Conservation (phyloP, 2,113 vertebrate species). For the Emberiza fucata region DNA sequence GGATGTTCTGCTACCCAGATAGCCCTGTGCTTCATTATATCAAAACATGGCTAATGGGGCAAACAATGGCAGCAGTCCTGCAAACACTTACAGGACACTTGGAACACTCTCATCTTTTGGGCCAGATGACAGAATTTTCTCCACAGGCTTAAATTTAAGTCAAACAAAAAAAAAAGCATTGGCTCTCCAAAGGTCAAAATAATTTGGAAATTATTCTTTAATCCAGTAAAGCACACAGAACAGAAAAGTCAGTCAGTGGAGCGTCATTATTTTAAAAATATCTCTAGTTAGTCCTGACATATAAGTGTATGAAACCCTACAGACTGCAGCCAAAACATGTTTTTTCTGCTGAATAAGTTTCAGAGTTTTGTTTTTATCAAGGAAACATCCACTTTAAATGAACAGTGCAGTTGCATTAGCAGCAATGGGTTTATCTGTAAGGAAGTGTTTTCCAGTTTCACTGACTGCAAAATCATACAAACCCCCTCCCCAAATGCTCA, state of each 20-base stretch:
- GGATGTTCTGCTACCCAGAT: background rate
- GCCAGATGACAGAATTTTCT: background rate
- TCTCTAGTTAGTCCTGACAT: background rate
- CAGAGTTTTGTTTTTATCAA: background rate
- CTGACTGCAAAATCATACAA: background rate
- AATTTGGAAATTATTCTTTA: background rate
- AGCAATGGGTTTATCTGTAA: background rate
- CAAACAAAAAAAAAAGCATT: background rate
- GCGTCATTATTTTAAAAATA: background rate
- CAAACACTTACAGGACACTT: background rate
- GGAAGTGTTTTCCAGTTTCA: background rate
- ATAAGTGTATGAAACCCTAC: background rate
- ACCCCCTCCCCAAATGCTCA: fast-evolving
- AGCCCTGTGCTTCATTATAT: background rate
- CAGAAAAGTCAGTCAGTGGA: background rate
- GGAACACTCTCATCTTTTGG: background rate
- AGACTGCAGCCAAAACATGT: background rate
- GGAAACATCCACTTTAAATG: background rate
- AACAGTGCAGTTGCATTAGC: background rate
- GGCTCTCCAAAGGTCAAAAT: conserved; percentile 3
- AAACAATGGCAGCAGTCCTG: background rate
- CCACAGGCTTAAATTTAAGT: background rate
- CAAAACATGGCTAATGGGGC: background rate
- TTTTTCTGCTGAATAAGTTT: background rate
- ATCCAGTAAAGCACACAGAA: background rate